Percentiles rank a stretch among this genome's conserved stretches.
These are phyloP conservation scores for Pyrocoelia pectoralis DNA, from an alignment of 2,888 invertebrate genomes.

Conservation along the genomic window DNA sequence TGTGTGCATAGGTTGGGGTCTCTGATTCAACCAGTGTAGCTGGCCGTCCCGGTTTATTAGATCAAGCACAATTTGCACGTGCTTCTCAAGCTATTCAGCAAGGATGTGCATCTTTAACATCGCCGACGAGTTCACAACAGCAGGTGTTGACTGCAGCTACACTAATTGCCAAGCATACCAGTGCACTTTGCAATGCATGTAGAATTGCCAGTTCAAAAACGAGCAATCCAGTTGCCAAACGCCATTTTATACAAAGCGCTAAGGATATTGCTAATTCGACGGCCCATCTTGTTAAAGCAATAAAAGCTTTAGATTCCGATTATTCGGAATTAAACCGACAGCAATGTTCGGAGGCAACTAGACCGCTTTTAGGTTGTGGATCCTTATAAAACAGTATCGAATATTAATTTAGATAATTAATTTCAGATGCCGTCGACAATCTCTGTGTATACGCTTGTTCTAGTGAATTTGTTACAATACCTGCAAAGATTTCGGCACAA, in stretches of 20 bases:
- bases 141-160: constrained; percentile 92
- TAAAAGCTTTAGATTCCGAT: constrained; percentile 87
- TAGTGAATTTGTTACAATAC: constrained; percentile 91
- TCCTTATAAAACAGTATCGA: neutral
- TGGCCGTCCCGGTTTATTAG: constrained; percentile 88
- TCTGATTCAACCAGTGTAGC: constrained; percentile 90
- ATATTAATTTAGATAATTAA: constrained; percentile 6
- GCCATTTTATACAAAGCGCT: constrained; percentile 97
- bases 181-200: constrained; percentile 94
- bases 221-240: constrained; percentile 88
- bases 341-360: constrained; percentile 80
- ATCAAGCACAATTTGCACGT: constrained; percentile 86
- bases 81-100: constrained; percentile 90
- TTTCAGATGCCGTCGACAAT: constrained; percentile 83
- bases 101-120: constrained; percentile 82
- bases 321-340: constrained; percentile 80
- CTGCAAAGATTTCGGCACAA: constrained; percentile 88
- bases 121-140: constrained; percentile 77
- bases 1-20: constrained; percentile 76
- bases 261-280: constrained; percentile 98
- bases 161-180: constrained; percentile 94
- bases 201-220: constrained; percentile 92
- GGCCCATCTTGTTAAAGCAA: constrained; percentile 91
- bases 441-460: constrained; percentile 93
- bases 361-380: constrained; percentile 68